phyloP scores from a whole-genome alignment of 2,888 invertebrate species.

The Elgonia sp. region DNA sequence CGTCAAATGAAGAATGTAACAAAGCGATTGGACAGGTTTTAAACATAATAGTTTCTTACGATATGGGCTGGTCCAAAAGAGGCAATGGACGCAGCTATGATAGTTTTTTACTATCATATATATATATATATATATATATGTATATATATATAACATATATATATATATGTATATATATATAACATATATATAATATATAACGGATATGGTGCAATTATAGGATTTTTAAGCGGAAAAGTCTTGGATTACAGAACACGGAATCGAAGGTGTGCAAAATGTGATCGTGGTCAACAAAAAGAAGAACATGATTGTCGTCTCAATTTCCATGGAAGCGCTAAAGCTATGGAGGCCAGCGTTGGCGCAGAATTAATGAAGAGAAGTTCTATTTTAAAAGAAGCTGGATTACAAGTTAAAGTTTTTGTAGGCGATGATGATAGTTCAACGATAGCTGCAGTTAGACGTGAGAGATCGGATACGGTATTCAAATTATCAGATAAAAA shows the following conservation, averaged over 20 bases:
- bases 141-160: too few relatives aligned
- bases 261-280: constrained; percentile 76
- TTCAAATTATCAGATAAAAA: too few relatives aligned
- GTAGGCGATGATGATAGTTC: constrained; percentile 80
- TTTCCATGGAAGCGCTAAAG: constrained; percentile 57
- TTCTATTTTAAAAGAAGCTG: constrained; percentile 72
- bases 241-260: constrained; percentile 79
- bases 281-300: constrained; percentile 36
- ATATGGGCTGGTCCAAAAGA: constrained; percentile 79
- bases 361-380: constrained; percentile 75
- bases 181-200: too few relatives aligned
- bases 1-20: too few relatives aligned
- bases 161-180: too few relatives aligned
- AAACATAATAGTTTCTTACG: constrained; percentile 79
- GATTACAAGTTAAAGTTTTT: constrained; percentile 70
- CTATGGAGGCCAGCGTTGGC: constrained; percentile 71
- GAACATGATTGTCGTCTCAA: constrained; percentile 74
- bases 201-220: constrained; percentile 79
- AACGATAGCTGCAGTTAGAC: too few relatives aligned
- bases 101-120: too few relatives aligned
- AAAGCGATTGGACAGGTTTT: constrained; percentile 17
- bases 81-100: constrained; percentile 78
- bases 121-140: too few relatives aligned
- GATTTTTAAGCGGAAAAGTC: constrained; percentile 77
- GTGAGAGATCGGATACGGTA: too few relatives aligned